These are phyloP conservation scores for Morpho deidamia DNA, from an alignment of 2,888 invertebrate genomes.

Conservation along the genomic window DNA sequence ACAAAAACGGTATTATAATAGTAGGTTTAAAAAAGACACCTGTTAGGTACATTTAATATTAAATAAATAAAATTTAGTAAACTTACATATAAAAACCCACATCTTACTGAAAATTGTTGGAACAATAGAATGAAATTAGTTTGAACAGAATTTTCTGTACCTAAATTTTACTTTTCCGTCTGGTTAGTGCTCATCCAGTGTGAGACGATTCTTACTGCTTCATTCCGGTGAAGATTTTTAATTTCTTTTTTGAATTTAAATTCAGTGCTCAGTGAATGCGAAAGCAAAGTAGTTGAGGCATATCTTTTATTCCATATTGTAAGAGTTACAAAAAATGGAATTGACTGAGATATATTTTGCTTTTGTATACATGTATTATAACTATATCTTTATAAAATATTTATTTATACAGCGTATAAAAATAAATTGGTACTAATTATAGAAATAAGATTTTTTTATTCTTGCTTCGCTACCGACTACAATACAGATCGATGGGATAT, in stretches of 20 bases:
- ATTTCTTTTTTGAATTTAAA: constrained; percentile 57
- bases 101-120: constrained; percentile 20
- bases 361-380: no score
- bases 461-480: no score
- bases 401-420: no score
- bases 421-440: no score
- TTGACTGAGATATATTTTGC: not conserved
- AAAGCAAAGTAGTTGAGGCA: constrained; percentile 25
- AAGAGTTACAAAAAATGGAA: constrained; percentile 1
- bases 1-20: no score
- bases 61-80: no score
- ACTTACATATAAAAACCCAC: no score
- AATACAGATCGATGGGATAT: no score
- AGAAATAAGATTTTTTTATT: no score
- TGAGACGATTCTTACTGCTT: constrained; percentile 42
- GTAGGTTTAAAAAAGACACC: no score
- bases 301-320: constrained; percentile 10
- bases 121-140: constrained; percentile 30
- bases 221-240: constrained; percentile 52
- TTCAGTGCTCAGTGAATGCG: constrained; percentile 46
- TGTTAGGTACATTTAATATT: no score
- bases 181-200: constrained; percentile 36
- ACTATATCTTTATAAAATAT: no score
- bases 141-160: constrained; percentile 29
- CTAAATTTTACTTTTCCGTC: constrained; percentile 29